Conservation (phyloP, 2,888 invertebrate genomes). For the Rhingia campestris region DNA sequence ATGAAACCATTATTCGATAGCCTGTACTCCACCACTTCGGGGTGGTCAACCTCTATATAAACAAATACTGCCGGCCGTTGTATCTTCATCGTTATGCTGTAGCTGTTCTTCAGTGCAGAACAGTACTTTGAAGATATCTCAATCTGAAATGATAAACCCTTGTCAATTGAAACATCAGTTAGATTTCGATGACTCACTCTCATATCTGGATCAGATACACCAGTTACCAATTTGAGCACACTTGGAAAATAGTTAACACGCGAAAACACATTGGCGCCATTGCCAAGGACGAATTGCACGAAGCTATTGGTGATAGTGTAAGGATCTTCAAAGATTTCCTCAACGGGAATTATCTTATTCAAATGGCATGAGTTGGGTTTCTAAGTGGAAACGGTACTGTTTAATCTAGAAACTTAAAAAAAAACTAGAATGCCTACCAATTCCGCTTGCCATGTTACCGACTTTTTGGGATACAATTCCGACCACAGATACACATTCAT, state of each 20-base stretch:
- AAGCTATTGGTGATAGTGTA: slow-evolving; percentile 78
- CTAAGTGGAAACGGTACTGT: slow-evolving; percentile 69
- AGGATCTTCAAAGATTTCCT: slow-evolving; percentile 76
- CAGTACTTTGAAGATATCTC: slow-evolving; percentile 78
- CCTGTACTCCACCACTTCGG: slow-evolving; percentile 77
- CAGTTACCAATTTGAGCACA: slow-evolving; percentile 84
- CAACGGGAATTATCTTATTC: slow-evolving; percentile 78
- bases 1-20: slow-evolving; percentile 82
- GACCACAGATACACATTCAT: slow-evolving; percentile 86
- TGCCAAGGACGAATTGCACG: slow-evolving; percentile 84
- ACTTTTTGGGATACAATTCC: slow-evolving; percentile 81
- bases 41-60: slow-evolving; percentile 79
- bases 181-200: slow-evolving; percentile 82
- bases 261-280: slow-evolving; percentile 84
- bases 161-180: background rate
- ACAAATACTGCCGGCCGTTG: slow-evolving; percentile 81
- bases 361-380: slow-evolving; percentile 80
- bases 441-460: slow-evolving; percentile 77
- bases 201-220: slow-evolving; percentile 84
- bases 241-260: slow-evolving; percentile 88
- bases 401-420: background rate
- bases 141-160: slow-evolving; percentile 74
- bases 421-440: slow-evolving; percentile 75
- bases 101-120: slow-evolving; percentile 75
- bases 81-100: slow-evolving; percentile 79